phyloP scores from a whole-genome alignment of 2,888 invertebrate genomes.

The Sphaerophoria taeniata region DNA sequence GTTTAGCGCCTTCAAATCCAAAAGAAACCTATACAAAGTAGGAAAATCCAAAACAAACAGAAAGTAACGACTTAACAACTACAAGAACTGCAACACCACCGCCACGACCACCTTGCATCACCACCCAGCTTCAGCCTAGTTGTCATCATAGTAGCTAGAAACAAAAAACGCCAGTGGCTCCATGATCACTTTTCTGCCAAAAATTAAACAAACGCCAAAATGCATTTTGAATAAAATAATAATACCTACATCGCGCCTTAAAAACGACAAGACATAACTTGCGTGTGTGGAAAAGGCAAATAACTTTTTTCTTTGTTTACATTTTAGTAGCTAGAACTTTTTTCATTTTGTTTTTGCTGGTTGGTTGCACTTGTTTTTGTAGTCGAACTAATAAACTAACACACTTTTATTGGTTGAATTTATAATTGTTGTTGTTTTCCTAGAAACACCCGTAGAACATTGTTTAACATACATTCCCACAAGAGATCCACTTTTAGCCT shows the following conservation, averaged over 20 bases:
- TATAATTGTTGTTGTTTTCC: conserved; percentile 10
- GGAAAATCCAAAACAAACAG: conserved; percentile 9
- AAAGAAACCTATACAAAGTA: conserved; percentile 38
- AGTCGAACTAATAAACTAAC: conserved; percentile 17
- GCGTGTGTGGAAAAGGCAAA: conserved; percentile 73
- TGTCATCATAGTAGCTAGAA: conserved; percentile 61
- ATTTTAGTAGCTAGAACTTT: conserved; percentile 27
- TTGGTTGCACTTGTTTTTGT: conserved; percentile 60
- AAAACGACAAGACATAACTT: conserved; percentile 36
- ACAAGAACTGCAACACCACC: neutral
- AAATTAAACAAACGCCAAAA: conserved; percentile 27
- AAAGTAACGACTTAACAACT: conserved; percentile 37
- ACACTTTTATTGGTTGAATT: neutral
- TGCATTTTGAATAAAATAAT: conserved; percentile 41
- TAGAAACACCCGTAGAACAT: neutral
- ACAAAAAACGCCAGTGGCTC: conserved; percentile 62
- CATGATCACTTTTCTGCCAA: conserved; percentile 54
- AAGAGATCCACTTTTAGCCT: neutral
- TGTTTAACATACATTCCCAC: neutral
- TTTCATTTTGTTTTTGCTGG: conserved; percentile 7
- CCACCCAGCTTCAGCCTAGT: conserved; percentile 54
- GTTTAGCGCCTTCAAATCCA: conserved; percentile 55
- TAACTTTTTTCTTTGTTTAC: conserved; percentile 54
- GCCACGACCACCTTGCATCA: conserved; percentile 52
- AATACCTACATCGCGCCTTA: conserved; percentile 44